phyloP scores from a whole-genome alignment of 2,113 vertebrate species.

The Egretta garzetta region DNA sequence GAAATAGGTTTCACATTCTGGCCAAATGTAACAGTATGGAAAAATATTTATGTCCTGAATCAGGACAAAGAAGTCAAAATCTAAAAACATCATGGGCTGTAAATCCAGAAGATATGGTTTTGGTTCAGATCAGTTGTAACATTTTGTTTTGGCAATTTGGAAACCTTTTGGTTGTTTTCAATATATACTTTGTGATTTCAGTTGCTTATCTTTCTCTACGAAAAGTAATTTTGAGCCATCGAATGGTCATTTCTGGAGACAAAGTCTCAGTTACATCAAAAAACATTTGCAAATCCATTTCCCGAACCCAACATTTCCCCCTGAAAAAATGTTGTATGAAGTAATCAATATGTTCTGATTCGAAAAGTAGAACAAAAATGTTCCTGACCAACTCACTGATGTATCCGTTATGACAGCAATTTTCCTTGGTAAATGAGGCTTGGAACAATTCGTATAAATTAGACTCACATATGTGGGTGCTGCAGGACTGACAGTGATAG shows the following conservation, averaged over 20 bases:
- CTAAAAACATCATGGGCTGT: slow-evolving; percentile 38
- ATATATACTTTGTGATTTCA: background rate
- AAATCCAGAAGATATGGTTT: slow-evolving; percentile 25
- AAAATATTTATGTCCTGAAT: slow-evolving; percentile 64
- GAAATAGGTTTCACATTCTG: slow-evolving; percentile 52
- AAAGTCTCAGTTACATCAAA: background rate
- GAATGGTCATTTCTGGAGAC: background rate
- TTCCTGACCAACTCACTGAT: slow-evolving; percentile 9
- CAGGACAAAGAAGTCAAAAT: slow-evolving; percentile 49
- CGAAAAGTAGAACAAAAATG: slow-evolving; percentile 27
- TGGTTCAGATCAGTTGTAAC: slow-evolving; percentile 17
- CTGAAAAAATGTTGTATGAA: background rate
- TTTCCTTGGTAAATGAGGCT: slow-evolving; percentile 45
- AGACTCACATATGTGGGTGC: background rate
- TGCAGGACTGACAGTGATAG: background rate
- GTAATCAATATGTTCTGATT: slow-evolving; percentile 33
- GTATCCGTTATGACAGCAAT: background rate
- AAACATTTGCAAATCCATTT: background rate
- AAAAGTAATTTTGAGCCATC: background rate
- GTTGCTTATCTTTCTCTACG: background rate
- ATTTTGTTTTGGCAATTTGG: slow-evolving; percentile 36
- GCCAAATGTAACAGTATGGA: slow-evolving; percentile 54
- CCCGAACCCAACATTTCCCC: background rate
- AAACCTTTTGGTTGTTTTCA: slow-evolving; percentile 10
- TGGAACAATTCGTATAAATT: slow-evolving; percentile 27